Base-by-base conservation (phyloP, 1,140 invertebrate genomes). In the Meloidogyne hapla region DNA sequence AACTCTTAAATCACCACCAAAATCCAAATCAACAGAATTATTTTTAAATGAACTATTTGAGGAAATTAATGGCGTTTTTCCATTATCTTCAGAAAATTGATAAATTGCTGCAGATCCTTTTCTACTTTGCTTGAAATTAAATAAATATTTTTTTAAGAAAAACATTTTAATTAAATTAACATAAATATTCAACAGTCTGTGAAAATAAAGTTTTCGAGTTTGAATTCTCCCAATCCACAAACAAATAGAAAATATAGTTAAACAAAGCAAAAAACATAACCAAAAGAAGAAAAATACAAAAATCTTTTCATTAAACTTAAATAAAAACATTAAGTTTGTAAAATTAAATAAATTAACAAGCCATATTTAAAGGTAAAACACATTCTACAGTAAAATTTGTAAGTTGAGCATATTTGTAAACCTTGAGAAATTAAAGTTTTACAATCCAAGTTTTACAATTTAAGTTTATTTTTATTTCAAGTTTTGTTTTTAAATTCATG, bases 221-320 rank as follows among this genome's bases (percentile, higher is more conserved):
- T 13, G 13, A 12, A 81, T 42, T 15, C 80, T n/a, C 15, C 45
- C 6, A 21, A 77, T 25, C 81, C 81, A 82, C 13, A 84, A 69
- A 45, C 77, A 69, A 73, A 84, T 74, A 33, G 71, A 75, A 73
- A 81, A 73, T 42, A 83, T 28, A 48, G 81, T 83, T 26, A 74
- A 38, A 21, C 56, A 63, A 64, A 82, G 72, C n/a, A 87, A 61
- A 48, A 85, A 61, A 40, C 84, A 70, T 56, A 87, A 71, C 85
- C 87, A 87, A 77, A 87, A 85, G 79, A 81, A 88, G 72, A 87
- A 79, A 69, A 87, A 85, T 28, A 88, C 79, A 76, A 87, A 87
- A 40, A 88, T 84, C 77, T 87, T 87, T 73, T 87, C 86, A 79
- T 87, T 87, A 77, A 87, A 87, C 70, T 73, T 33, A 21, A 73